These are phyloP conservation scores for Notoglanidium macrostoma DNA, from an alignment of 2,797 vertebrate genomes.

Conservation along the genomic window DNA sequence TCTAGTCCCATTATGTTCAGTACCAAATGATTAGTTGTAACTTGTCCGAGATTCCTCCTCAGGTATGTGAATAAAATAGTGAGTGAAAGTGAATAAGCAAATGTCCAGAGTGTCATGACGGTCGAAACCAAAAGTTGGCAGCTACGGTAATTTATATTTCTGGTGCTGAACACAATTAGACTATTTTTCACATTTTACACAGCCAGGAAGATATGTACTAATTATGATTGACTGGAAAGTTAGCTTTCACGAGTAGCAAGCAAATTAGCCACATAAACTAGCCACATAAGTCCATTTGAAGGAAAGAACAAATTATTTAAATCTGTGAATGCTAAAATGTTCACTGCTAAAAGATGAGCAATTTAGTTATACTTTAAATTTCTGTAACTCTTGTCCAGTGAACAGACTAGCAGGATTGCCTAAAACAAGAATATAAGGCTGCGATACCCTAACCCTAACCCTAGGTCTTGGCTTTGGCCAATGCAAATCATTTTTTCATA, in stretches of 20 bases:
- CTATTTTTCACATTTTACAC: background rate
- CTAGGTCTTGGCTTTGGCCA: background rate
- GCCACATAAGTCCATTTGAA: background rate
- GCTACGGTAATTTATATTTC: background rate
- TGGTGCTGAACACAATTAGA: background rate
- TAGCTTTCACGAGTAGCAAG: background rate
- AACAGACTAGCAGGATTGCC: background rate
- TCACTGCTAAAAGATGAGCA: background rate
- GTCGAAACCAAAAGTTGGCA: background rate
- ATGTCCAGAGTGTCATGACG: background rate
- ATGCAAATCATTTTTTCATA: background rate
- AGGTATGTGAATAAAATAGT: background rate
- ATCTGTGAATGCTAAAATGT: background rate
- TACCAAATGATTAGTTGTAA: background rate
- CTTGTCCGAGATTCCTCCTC: background rate
- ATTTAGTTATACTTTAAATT: background rate
- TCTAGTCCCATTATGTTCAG: background rate
- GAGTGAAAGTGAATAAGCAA: background rate
- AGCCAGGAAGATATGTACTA: background rate
- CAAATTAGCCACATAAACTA: background rate
- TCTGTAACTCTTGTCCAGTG: background rate
- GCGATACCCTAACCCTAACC: background rate
- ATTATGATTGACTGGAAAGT: background rate
- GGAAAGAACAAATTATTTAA: background rate
- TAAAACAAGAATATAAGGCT: background rate